These are phyloP conservation scores for Chaetodon auriga DNA, from an alignment of 2,113 vertebrate genomes.

Conservation along the genomic window DNA sequence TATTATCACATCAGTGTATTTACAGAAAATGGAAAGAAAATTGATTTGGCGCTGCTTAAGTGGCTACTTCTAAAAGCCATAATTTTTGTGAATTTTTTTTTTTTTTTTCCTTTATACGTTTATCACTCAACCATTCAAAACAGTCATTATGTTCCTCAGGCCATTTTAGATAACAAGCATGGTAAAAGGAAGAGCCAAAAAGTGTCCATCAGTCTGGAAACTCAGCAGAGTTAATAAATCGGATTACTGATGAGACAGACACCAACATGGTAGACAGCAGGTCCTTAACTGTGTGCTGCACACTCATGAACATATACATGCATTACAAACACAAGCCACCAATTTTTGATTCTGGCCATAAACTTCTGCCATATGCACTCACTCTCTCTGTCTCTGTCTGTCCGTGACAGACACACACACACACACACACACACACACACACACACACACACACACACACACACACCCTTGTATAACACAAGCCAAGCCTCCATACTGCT, in stretches of 20 bases:
- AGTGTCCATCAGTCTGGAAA: constrained; percentile 14
- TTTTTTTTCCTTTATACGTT: not conserved
- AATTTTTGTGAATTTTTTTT: not conserved
- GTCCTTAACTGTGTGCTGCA: constrained; percentile 3
- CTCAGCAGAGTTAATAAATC: constrained; percentile 3
- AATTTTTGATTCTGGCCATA: constrained; percentile 35
- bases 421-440: constrained; percentile 25
- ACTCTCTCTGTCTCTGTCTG: not conserved
- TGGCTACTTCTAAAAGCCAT: not conserved
- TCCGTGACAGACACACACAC: too few relatives aligned
- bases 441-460: constrained; percentile 33
- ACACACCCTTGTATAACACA: constrained; percentile 35
- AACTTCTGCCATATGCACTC: constrained; percentile 1
- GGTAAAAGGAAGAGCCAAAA: not conserved
- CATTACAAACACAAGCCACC: constrained; percentile 26
- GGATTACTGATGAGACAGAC: constrained; percentile 25
- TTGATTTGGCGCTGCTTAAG: constrained; percentile 13
- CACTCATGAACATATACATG: not conserved
- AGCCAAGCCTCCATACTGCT: constrained; percentile 68
- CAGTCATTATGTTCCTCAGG: not conserved
- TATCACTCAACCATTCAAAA: constrained; percentile 7
- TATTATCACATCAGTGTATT: constrained; percentile 15
- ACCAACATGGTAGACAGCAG: constrained; percentile 3
- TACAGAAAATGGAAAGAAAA: constrained; percentile 25
- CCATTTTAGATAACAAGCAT: constrained; percentile 7